A percentile compares a stretch with the other conserved stretches of the same genome.
These are phyloP conservation scores for Hippocampus zosterae DNA, from an alignment of 2,113 vertebrate species.

Conservation along the genomic window DNA sequence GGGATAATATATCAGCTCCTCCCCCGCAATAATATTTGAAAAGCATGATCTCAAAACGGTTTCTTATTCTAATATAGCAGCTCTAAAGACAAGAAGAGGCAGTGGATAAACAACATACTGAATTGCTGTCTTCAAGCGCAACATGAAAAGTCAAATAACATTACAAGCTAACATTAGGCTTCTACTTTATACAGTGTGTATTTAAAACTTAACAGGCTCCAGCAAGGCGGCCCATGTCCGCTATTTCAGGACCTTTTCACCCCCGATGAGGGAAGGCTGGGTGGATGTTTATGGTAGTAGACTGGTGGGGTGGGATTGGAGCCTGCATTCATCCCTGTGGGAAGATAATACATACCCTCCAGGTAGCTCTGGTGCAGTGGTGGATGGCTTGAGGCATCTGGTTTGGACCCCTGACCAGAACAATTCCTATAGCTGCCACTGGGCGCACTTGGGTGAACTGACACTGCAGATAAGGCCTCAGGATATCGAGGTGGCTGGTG, in stretches of 20 bases:
- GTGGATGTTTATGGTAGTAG: slow-evolving; percentile 71
- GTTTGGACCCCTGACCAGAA: slow-evolving; percentile 65
- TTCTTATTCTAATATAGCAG: slow-evolving; percentile 24
- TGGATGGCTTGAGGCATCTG: slow-evolving; percentile 69
- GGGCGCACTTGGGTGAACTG: slow-evolving; percentile 59
- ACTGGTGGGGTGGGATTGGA: slow-evolving; percentile 73
- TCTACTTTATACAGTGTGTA: slow-evolving; percentile 56
- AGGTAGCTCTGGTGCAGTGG: slow-evolving; percentile 78
- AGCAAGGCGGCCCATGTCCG: slow-evolving; percentile 54
- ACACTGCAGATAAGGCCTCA: slow-evolving; percentile 59
- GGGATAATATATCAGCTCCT: background rate
- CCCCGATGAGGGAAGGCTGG: slow-evolving; percentile 72
- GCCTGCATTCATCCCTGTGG: slow-evolving; percentile 81
- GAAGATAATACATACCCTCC: slow-evolving; percentile 88
- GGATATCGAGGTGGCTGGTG: slow-evolving; percentile 64
- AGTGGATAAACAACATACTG: slow-evolving; percentile 55
- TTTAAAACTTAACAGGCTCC: slow-evolving; percentile 69
- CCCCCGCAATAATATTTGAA: background rate
- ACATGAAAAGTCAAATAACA: slow-evolving; percentile 64
- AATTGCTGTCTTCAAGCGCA: slow-evolving; percentile 45
- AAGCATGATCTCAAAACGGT: background rate
- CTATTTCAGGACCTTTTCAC: slow-evolving; percentile 75
- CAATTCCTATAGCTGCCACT: slow-evolving; percentile 55
- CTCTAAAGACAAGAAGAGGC: slow-evolving; percentile 40
- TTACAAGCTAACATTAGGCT: slow-evolving; percentile 61